Base-by-base conservation (phyloP, 2,797 vertebrate genomes). In the Aratinga solstitialis region DNA sequence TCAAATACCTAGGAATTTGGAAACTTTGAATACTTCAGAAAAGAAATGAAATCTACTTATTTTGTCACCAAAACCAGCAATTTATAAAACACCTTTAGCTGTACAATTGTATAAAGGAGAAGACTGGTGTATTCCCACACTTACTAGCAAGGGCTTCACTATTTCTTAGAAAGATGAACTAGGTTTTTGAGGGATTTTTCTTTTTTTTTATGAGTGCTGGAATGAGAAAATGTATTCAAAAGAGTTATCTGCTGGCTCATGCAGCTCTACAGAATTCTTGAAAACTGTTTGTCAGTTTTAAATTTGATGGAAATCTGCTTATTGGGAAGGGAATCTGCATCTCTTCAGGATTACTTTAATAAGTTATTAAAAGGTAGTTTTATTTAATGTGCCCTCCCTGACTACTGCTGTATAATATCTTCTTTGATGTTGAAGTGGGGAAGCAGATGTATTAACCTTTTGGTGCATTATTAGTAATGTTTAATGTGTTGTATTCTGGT, bases 261-360 rank as follows among this genome's bases (percentile, higher is more conserved):
- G n/a, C 53, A 84, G 59, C 26, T 84, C 84, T 38, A 69, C 6
- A 72, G 54, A 73, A 56, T 17, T 63, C 24, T 69, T 58, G 56
- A 74, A 83, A 89, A 78, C n/a, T 34, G 34, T 73, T 23, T 56
- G 43, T 53, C 47, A 38, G n/a, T 76, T 91, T 73, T 38, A 90
- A 88, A 47, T 75, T 58, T 91, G 62, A 82, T 65, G 32, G 21
- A 29, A 77, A 88, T 76, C 50, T 93, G 21, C 62, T 72, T 92
- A 76, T 71, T 83, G 54, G 54, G 32, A 82, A 24, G 30, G 20
- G 18, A 65, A 63, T 71, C n/a, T 75, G 22, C 36, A 87, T 38
- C 71, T 89, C 38, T 61, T 80, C 29, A 61, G 71, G 82, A 91
- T 91, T 95, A 89, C 59, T 67, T 93, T 90, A 81, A 86, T 63